Percentiles rank a stretch among this genome's conserved stretches.
phyloP scores from a whole-genome alignment of 2,888 invertebrate species.

The Chalcosyrphus nemorum region DNA sequence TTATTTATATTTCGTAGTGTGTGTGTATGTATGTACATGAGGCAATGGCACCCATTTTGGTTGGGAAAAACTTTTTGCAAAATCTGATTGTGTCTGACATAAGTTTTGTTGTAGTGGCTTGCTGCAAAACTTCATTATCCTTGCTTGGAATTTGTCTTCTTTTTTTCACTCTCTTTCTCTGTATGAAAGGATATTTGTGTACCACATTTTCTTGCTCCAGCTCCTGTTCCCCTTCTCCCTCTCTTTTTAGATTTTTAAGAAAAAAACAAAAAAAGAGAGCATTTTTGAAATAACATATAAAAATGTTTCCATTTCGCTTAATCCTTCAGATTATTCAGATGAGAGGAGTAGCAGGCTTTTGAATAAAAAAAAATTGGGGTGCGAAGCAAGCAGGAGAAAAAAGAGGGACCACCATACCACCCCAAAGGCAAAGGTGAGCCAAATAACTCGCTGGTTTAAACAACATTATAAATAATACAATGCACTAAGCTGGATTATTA shows the following conservation, averaged over 20 bases:
- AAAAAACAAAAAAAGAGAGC: conserved; percentile 36
- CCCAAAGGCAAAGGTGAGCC: conserved; percentile 40
- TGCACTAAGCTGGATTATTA: conserved; percentile 65
- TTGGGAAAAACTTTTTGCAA: conserved; percentile 28
- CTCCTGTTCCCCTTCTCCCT: neutral
- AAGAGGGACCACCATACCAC: neutral
- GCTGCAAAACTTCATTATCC: conserved; percentile 66
- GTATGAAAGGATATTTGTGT: conserved; percentile 16
- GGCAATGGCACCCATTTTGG: neutral
- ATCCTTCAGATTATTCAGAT: conserved; percentile 68
- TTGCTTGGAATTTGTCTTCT: conserved; percentile 25
- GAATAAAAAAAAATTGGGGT: too few relatives aligned
- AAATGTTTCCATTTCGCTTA: conserved; percentile 66
- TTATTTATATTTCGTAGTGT: conserved; percentile 5
- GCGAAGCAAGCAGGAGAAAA: conserved; percentile 1
- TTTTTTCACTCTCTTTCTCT: neutral
- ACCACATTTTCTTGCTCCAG: neutral
- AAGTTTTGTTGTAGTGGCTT: conserved; percentile 61
- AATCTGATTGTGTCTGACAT: conserved; percentile 65
- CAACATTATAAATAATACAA: conserved; percentile 68
- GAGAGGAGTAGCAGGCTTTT: conserved; percentile 31
- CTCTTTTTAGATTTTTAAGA: conserved; percentile 16
- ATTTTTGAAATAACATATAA: conserved; percentile 57
- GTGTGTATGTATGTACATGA: too few relatives aligned
- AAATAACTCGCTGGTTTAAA: conserved; percentile 60